Evolutionary conservation across 2,113 vertebrate species (phyloP), one percentile per base, ranked within the genome.

Genomic region (Leptosomus discolor): DNA sequence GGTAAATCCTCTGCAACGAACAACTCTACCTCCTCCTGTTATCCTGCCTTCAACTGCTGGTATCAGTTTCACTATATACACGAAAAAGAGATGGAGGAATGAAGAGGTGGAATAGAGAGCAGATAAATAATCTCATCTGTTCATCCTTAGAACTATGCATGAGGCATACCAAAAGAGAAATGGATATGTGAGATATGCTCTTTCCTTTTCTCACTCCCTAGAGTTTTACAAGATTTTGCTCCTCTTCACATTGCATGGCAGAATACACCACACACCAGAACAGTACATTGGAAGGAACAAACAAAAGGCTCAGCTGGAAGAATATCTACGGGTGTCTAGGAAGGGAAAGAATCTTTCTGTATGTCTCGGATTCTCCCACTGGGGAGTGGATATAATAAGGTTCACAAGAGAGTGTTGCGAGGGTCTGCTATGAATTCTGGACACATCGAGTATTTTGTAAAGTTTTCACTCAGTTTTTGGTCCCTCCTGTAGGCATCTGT

Each of bases 11-110:
- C 65, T 76, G 21, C 54, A 76, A 65, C 32, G 26, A 94, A 48
- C 43, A 70, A 36, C 74, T 95, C 57, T 94, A 71, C 80, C 76
- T 94, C 88, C 88, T 92, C 92, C 89, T 87, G 93, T 79, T 93
- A 89, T n/a, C 27, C 36, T 53, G 24, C 75, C 53, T 91, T 63
- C 79, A 54, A 15, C 85, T 73, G 85, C 79, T 69, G 76, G 19
- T 34, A 75, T 70, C 29, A 26, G 37, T 58, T 75, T 82, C 43
- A 60, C 69, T n/a, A 16, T 45, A 54, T 58, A 9, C 23, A 43
- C 39, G 69, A 78, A 89, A 94, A 94, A 84, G 63, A 85, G 60
- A 53, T 30, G 46, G 60, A 54, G 53, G 73, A 81, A 90, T 89
- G 70, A 85, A 94, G 92, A 70, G 45, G 65, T 46, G 26, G 65